A percentile compares a stretch with the other conserved stretches of the same genome.
phyloP scores from a whole-genome alignment of 2,888 invertebrate species.

The Exephanes ischioxanthus region DNA sequence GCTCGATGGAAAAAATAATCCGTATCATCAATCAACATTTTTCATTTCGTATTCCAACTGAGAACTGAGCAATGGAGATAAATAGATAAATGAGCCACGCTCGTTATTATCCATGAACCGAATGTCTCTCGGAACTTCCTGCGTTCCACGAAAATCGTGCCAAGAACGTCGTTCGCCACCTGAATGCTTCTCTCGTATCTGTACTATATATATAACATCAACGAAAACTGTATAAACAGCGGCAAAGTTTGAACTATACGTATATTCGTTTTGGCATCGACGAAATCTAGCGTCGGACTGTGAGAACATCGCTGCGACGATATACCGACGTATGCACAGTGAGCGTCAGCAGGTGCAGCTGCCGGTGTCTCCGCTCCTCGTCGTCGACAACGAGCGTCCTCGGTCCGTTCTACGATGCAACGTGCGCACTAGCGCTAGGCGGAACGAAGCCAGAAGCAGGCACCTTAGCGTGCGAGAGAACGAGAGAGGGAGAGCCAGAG shows the following conservation, averaged over 20 bases:
- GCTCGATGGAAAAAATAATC: neutral
- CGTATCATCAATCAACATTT: too few species aligned
- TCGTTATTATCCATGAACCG: slow-evolving; percentile 18
- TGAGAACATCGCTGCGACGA: slow-evolving; percentile 20
- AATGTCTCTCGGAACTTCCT: slow-evolving; percentile 17
- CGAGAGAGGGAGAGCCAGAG: slow-evolving; percentile 26
- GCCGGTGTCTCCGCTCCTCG: slow-evolving; percentile 19
- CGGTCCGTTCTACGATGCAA: slow-evolving; percentile 37
- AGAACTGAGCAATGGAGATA: neutral
- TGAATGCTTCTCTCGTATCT: slow-evolving; percentile 19
- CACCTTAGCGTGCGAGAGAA: slow-evolving; percentile 21
- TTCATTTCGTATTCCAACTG: too few species aligned
- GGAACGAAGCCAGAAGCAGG: slow-evolving; percentile 33
- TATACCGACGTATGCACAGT: slow-evolving; percentile 36
- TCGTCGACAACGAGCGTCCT: slow-evolving; percentile 37
- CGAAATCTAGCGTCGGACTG: slow-evolving; percentile 23
- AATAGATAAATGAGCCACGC: neutral
- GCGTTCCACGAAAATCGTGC: slow-evolving; percentile 29
- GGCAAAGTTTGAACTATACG: neutral
- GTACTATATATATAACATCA: neutral
- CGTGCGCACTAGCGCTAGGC: slow-evolving; percentile 33
- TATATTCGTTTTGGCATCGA: slow-evolving; percentile 14
- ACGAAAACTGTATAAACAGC: slow-evolving; percentile 5
- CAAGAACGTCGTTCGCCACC: slow-evolving; percentile 35
- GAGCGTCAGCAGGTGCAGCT: slow-evolving; percentile 40